phyloP scores from a whole-genome alignment of 2,888 invertebrate genomes.

The Neocrepidodera transversa region DNA sequence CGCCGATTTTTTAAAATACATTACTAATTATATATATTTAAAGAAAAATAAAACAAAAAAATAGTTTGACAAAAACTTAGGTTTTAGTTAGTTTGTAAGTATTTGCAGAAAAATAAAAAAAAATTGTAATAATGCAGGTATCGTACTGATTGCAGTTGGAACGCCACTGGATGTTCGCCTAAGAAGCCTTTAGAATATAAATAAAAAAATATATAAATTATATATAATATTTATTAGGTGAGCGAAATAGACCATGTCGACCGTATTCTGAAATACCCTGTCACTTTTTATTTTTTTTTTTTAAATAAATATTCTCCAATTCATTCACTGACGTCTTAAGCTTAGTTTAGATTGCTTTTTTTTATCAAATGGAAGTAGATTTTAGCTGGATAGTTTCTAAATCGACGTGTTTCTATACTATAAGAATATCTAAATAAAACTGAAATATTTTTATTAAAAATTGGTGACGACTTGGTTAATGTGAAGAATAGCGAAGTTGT shows the following conservation, averaged over 20 bases:
- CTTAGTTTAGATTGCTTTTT: too few relatives aligned
- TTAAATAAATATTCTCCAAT: too few relatives aligned
- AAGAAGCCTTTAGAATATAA: slow-evolving; percentile 59
- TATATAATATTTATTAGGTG: slow-evolving; percentile 30
- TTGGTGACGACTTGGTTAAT: too few relatives aligned
- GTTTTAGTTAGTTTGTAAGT: slow-evolving; percentile 55
- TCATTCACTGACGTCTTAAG: too few relatives aligned
- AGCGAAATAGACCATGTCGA: slow-evolving; percentile 18
- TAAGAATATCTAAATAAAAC: too few relatives aligned
- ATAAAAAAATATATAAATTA: slow-evolving; percentile 31
- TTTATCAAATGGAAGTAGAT: too few relatives aligned
- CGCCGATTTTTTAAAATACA: slow-evolving; percentile 56
- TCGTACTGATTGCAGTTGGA: slow-evolving; percentile 56
- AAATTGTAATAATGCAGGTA: slow-evolving; percentile 51
- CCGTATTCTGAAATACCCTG: too few relatives aligned
- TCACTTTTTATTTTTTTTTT: too few relatives aligned
- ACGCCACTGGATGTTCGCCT: slow-evolving; percentile 58
- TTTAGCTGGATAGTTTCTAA: too few relatives aligned
- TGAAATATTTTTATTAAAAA: too few relatives aligned
- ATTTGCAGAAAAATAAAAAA: slow-evolving; percentile 55
- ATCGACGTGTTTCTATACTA: too few relatives aligned
- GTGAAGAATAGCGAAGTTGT: too few relatives aligned
- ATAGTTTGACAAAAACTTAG: slow-evolving; percentile 49
- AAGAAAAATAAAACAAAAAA: slow-evolving; percentile 40
- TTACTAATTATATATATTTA: slow-evolving; percentile 44